Evolutionary conservation across 2,113 vertebrate species (phyloP).

Genomic region (Leptocoma aspasia): DNA sequence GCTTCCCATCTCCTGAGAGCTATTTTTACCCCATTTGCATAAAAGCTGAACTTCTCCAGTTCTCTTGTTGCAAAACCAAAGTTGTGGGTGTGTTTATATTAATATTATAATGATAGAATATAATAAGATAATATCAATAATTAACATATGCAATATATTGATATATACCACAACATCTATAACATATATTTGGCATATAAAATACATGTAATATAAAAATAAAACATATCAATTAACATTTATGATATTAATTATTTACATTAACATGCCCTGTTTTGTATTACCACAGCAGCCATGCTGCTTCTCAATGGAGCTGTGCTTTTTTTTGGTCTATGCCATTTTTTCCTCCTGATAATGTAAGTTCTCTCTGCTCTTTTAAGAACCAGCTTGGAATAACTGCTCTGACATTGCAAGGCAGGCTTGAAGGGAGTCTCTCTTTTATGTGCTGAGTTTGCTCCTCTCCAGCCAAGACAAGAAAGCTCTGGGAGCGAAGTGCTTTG

Average conservation of each 20-base stretch:
- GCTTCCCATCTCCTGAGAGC: not conserved
- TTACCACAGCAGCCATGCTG: not conserved
- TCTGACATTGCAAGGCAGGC: not conserved
- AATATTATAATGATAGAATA: too few species aligned
- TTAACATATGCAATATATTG: too few species aligned
- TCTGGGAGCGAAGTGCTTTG: not conserved
- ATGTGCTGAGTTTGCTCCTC: slow-evolving; percentile 33
- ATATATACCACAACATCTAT: not conserved
- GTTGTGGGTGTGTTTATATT: not conserved
- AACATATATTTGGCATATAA: not conserved
- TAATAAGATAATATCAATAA: too few species aligned
- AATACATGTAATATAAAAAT: not conserved
- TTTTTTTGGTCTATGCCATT: not conserved
- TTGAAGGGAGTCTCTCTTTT: not conserved
- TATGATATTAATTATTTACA: not conserved
- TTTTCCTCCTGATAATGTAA: not conserved
- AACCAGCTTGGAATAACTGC: not conserved
- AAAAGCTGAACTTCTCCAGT: not conserved
- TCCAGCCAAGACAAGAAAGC: slow-evolving; percentile 9
- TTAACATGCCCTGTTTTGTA: not conserved
- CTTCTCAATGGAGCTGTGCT: not conserved
- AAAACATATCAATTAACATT: not conserved
- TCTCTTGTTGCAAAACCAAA: not conserved
- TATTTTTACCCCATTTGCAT: not conserved
- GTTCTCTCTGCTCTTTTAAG: not conserved